Evolutionary conservation across 1,140 invertebrate genomes (phyloP).

Genomic region (Lucilia cuprina): DNA sequence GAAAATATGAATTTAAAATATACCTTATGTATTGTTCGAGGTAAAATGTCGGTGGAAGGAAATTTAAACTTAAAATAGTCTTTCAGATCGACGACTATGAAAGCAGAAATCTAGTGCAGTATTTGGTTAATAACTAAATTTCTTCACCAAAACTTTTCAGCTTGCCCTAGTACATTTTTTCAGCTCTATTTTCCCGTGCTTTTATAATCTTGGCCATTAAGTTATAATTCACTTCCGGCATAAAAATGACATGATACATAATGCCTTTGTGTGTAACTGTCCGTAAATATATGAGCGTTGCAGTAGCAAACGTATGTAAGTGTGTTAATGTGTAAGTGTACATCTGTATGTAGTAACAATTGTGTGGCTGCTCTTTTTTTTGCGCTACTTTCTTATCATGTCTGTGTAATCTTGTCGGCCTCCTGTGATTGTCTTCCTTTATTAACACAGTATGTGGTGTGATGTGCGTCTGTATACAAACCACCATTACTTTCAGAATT

Average conservation of each 20-base stretch:
- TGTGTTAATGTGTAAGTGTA: neutral
- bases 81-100: too few species aligned
- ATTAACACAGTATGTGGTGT: neutral
- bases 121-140: too few species aligned
- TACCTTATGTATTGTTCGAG: too few species aligned
- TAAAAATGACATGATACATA: conserved; percentile 32
- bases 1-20: too few species aligned
- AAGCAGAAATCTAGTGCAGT: too few species aligned
- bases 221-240: conserved; percentile 35
- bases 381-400: neutral
- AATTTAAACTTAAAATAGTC: too few species aligned
- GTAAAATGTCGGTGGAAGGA: too few species aligned
- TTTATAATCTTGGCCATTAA: conserved; percentile 34
- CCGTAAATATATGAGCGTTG: neutral
- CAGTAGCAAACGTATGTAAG: neutral
- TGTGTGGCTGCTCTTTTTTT: neutral
- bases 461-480: too few species aligned
- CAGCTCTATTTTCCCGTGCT: neutral
- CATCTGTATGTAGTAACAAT: neutral
- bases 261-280: conserved; percentile 26
- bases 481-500: too few species aligned
- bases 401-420: conserved; percentile 20
- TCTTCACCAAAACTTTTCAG: neutral
- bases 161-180: neutral
- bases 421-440: neutral